Base-by-base conservation (phyloP, 2,888 invertebrate genomes). In the Syrista parreyssii region DNA sequence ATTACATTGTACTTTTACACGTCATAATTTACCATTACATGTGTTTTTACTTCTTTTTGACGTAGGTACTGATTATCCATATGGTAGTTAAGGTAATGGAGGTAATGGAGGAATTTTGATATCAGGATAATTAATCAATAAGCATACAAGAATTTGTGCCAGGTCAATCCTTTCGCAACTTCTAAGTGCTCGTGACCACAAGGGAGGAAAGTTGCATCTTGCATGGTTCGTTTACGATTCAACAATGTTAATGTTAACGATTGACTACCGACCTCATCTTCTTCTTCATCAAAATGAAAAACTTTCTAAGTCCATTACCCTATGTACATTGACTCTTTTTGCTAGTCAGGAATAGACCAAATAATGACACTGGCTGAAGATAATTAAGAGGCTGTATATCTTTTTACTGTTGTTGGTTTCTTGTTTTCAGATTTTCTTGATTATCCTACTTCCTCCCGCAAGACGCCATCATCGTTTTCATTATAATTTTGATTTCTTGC, bases 231-330 rank as follows among this genome's bases (percentile, higher is more conserved):
- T 75, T 68, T 68, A 32, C 33, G n/a, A 35, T 12, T 33, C 34
- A 11, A 34, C n/a, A 32, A n/a, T 75, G 55, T 68, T 75, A 75
- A 76, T 78, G 69, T 74, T 69, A 40, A 55, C 68, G 34, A 15
- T 74, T 11, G 55, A 73, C 31, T 11, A 12, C 32, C 30, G 69
- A 75, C 36, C 31, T 74, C 69, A 68, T 32, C 78, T 69, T 82
- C 76, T 74, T 76, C 79, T 82, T 79, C 76, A 74, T 73, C 76
- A 79, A 55, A 55, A 68, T 68, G 55, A 2, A 40, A 71, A 31
- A 83, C 82, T 85, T 86, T 86, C 85, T 83, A 84, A 82, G 79
- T 12, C 68, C 76, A 76, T 79, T 74, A 78, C 79, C 73, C 75
- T 78, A 36, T 73, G 33, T 40, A 4, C 23, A 23, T 23, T 55